A percentile compares a stretch with the other conserved stretches of the same genome.
Evolutionary conservation across 2,113 vertebrate genomes (phyloP).

Genomic region (Bubo bubo): DNA sequence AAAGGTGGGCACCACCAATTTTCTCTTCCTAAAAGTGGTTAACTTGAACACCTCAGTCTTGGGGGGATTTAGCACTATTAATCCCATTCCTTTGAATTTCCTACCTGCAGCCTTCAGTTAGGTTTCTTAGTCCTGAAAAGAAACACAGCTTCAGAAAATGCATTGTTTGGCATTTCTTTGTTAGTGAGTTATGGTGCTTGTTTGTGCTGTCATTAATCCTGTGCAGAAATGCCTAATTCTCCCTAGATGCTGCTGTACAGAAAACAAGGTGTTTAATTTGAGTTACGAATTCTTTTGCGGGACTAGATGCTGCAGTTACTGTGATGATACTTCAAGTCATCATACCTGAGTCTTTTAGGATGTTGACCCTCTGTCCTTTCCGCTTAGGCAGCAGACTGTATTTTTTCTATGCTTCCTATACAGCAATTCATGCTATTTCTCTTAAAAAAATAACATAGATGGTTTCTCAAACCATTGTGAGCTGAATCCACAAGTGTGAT

Average conservation of each 20-base stretch:
- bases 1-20: background rate
- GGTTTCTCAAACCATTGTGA: background rate
- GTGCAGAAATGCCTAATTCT: background rate
- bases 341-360: background rate
- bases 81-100: background rate
- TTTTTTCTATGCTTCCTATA: background rate
- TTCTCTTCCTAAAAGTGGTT: background rate
- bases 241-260: background rate
- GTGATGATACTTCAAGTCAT: background rate
- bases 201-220: background rate
- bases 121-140: background rate
- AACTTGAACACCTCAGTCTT: background rate
- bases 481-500: background rate
- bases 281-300: background rate
- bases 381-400: background rate
- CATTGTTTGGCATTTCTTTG: background rate
- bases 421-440: background rate
- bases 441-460: background rate
- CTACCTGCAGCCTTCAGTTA: background rate
- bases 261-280: background rate
- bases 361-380: background rate
- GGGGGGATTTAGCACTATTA: background rate
- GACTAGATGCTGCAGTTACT: background rate
- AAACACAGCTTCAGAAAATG: background rate
- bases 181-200: background rate